Percentiles rank a stretch among this genome's conserved stretches.
Conservation (phyloP, 2,113 vertebrate genomes). For the Aramus guarauna region DNA sequence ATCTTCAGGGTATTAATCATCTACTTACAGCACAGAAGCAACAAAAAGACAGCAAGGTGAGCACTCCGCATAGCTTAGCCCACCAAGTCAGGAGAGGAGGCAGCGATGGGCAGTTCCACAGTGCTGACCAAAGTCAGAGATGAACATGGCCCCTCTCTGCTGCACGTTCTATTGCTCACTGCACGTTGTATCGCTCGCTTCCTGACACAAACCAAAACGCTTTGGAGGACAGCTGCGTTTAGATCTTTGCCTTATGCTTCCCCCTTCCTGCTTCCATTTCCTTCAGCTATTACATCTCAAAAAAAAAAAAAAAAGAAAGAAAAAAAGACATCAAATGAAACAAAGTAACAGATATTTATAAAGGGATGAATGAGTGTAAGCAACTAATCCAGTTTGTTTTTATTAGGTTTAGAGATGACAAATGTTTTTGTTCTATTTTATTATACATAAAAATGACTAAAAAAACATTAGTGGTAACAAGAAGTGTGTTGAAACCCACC, state of each 20-base stretch:
- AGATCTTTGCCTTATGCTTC: neutral
- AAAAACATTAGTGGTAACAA: neutral
- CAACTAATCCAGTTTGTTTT: neutral
- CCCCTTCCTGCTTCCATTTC: neutral
- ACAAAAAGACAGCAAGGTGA: neutral
- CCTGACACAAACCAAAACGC: neutral
- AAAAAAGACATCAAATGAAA: neutral
- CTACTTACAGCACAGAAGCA: neutral
- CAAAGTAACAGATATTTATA: neutral
- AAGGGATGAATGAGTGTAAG: neutral
- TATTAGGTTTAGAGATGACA: neutral
- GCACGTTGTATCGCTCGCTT: accelerated
- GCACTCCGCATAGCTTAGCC: neutral
- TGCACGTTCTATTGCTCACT: accelerated
- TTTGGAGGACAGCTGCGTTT: neutral
- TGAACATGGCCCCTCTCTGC: accelerated
- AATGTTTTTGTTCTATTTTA: accelerated
- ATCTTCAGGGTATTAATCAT: neutral
- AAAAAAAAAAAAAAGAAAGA: neutral
- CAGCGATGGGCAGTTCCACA: neutral
- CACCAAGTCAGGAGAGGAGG: neutral
- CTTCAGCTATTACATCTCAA: neutral
- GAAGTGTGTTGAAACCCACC: neutral
- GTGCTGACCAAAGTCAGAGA: neutral
- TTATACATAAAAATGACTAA: neutral